Conservation (phyloP, 2,888 invertebrate species). For the Dasysyrphus albostriatus region DNA sequence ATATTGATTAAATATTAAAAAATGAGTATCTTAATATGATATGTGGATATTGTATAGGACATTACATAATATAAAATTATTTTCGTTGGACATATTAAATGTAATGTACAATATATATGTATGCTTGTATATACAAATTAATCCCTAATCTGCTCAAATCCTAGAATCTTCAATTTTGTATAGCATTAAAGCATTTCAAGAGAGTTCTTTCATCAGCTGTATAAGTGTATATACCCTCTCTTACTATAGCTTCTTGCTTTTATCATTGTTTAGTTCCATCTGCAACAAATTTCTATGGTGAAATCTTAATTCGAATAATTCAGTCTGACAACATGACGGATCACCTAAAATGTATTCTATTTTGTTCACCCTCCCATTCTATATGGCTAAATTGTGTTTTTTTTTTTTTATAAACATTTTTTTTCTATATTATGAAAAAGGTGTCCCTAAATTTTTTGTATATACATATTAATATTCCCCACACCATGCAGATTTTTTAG, state of each 20-base stretch:
- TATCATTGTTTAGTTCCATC: slow-evolving; percentile 78
- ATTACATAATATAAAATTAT: too few species aligned
- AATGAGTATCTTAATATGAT: too few species aligned
- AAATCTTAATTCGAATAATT: slow-evolving; percentile 84
- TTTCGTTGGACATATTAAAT: too few species aligned
- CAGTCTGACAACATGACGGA: slow-evolving; percentile 85
- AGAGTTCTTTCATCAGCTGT: slow-evolving; percentile 37
- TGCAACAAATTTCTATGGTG: slow-evolving; percentile 80
- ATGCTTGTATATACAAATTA: not conserved
- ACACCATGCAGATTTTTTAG: slow-evolving; percentile 8
- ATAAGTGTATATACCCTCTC: slow-evolving; percentile 40
- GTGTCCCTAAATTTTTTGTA: slow-evolving; percentile 35
- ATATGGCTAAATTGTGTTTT: slow-evolving; percentile 50
- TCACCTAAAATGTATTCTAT: slow-evolving; percentile 80
- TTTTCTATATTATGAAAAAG: slow-evolving; percentile 1
- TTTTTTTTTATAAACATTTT: not conserved
- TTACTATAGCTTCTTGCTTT: slow-evolving; percentile 74
- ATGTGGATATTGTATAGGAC: too few species aligned
- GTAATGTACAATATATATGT: too few species aligned
- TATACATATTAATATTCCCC: not conserved
- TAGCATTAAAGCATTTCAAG: slow-evolving; percentile 37
- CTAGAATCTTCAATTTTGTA: not conserved
- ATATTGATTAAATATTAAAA: too few species aligned
- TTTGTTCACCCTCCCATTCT: slow-evolving; percentile 29
- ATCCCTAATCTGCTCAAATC: slow-evolving; percentile 2